A percentile compares a stretch with the other conserved stretches of the same genome.
phyloP scores from a whole-genome alignment of 1,140 invertebrate species.

The Pogonomyrmex barbatus region DNA sequence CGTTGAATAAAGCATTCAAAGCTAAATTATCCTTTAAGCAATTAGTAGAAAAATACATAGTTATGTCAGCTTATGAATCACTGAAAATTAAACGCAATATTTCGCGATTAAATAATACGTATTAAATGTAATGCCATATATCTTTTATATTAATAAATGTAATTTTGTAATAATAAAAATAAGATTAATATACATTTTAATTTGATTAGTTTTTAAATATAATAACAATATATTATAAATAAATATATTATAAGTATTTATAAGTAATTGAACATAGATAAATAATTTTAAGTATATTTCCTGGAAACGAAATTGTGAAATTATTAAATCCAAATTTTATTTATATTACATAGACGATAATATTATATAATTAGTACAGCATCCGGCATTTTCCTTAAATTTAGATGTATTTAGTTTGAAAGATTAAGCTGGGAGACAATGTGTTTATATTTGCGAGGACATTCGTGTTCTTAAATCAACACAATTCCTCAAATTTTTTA shows the following conservation, averaged over 20 bases:
- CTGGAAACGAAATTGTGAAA: not conserved
- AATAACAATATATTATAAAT: not conserved
- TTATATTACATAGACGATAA: not conserved
- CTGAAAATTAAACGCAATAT: constrained; percentile 1
- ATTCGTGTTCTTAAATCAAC: not conserved
- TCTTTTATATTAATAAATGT: not conserved
- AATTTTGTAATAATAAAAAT: not conserved
- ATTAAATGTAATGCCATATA: not conserved
- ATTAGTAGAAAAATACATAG: constrained; percentile 17
- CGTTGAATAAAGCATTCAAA: constrained; percentile 7
- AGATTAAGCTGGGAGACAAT: not conserved
- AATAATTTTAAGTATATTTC: not conserved
- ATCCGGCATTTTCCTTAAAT: not conserved
- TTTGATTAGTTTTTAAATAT: constrained; percentile 8
- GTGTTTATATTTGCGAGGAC: not conserved
- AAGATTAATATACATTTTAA: not conserved
- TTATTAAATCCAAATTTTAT: not conserved
- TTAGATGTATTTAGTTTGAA: not conserved
- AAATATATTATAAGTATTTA: not conserved
- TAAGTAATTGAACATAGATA: not conserved
- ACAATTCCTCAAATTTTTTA: not conserved
- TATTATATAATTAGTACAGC: not conserved
- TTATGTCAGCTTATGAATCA: not conserved
- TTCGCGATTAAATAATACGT: not conserved
- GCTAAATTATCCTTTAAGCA: constrained; percentile 18